Evolutionary conservation across 2,888 invertebrate genomes (phyloP), one percentile per base, ranked within the genome.

Genomic region (Hartigia nigra): DNA sequence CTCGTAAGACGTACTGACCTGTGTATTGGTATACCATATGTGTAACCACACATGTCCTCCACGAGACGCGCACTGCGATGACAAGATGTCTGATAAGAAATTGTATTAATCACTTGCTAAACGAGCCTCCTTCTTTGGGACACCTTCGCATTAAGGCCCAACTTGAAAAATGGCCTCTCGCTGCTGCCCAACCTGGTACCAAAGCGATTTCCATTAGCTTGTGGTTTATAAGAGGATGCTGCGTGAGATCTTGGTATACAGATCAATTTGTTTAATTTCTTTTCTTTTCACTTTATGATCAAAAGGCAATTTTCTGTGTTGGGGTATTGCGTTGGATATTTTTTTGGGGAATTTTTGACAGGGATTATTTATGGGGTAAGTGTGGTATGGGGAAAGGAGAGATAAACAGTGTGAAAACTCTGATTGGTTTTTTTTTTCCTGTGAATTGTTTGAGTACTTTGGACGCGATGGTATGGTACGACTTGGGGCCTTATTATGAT

Each of bases 31-130:
- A 23, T 55, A 55, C 23, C 55, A 23, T 23, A 55, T 23, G 55
- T 55, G 55, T 55, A 55, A 55, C 55, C 23, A 55, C 3, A 23
- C 55, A 23, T 55, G 55, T 55, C 23, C 55, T 23, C 55, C 55
- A 2, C 5, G 55, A 55, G 79, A 69, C 37, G 77, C 80, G 80
- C 78, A 81, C 23, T 55, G 55, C 83, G 84, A 83, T 81, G 86
- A 87, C 86, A 86, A 85, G 88, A 85, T 88, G 77, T 79, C 80
- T 82, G 87, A 87, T 88, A 86, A 87, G 83, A 81, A 83, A 84
- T 84, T 81, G 82, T 84, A 87, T 88, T 87, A 84, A 88, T 88
- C 86, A 88, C 86, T 85, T 82, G 76, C 77, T 83, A 85, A 87
- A 88, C 87, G 86, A 87, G 85, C 79, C 80, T 83, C 75, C 79